These are phyloP conservation scores for Platichthys stellatus DNA, from an alignment of 2,113 vertebrate species.

Conservation along the genomic window DNA sequence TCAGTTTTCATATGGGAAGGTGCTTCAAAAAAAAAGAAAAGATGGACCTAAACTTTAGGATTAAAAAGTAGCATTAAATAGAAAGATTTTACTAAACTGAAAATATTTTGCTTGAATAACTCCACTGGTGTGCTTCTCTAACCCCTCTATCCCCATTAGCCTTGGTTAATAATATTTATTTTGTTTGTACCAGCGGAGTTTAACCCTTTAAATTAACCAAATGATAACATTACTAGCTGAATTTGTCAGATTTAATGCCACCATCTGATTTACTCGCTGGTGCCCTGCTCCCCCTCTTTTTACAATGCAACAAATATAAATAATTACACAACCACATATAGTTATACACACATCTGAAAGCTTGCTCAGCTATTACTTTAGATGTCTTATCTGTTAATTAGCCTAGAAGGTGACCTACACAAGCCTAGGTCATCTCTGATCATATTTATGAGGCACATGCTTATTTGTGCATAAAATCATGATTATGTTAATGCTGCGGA, in stretches of 20 bases:
- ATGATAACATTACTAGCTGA: not conserved
- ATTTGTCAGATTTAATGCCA: not conserved
- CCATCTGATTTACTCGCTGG: constrained; percentile 8
- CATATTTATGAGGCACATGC: constrained; percentile 20
- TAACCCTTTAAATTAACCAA: not conserved
- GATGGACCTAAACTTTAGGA: not conserved
- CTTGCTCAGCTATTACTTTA: constrained; percentile 17
- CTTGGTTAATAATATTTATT: not conserved
- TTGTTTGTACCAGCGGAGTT: not conserved
- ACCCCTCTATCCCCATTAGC: not conserved
- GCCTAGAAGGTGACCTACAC: constrained; percentile 55
- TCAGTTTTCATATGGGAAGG: too few relatives aligned
- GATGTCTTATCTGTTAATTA: constrained; percentile 59
- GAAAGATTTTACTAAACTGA: not conserved
- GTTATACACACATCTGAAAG: constrained; percentile 34
- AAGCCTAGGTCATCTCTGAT: constrained; percentile 52
- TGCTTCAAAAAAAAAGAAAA: not conserved
- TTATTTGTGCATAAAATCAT: constrained; percentile 4
- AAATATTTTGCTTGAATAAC: not conserved
- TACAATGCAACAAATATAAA: constrained; percentile 12
- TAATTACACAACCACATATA: not conserved
- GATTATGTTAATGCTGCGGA: not conserved
- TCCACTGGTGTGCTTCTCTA: not conserved
- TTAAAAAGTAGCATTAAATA: not conserved
- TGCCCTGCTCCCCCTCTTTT: constrained; percentile 17